Conservation (phyloP, 2,113 vertebrate species). For the Hyaena hyaena region DNA sequence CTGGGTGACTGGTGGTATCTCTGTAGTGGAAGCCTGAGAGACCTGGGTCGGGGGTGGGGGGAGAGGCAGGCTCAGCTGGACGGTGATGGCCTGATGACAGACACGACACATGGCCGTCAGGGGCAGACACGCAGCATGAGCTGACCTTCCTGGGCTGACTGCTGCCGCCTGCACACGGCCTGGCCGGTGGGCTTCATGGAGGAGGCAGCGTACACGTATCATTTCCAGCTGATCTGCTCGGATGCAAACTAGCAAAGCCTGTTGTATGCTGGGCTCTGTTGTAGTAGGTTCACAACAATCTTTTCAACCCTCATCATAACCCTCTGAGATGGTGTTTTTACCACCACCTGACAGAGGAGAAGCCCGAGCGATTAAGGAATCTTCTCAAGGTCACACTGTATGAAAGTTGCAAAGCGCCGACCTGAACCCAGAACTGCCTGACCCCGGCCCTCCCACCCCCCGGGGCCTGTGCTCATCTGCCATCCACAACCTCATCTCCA, state of each 20-base stretch:
- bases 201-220: accelerated
- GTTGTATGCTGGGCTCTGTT: background rate
- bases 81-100: no score
- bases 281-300: background rate
- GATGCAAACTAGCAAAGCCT: background rate
- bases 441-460: background rate
- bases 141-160: background rate
- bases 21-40: background rate
- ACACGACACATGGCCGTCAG: accelerated
- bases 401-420: background rate
- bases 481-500: no score
- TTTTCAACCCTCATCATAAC: background rate
- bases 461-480: background rate
- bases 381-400: background rate
- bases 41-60: no score
- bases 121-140: accelerated
- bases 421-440: background rate
- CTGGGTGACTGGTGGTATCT: accelerated
- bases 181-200: background rate
- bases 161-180: accelerated
- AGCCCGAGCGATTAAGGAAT: background rate
- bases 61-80: background rate
- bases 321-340: background rate
- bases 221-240: background rate
- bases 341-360: background rate